Conservation (phyloP, 1,140 invertebrate species). For the Drosophila tani region DNA sequence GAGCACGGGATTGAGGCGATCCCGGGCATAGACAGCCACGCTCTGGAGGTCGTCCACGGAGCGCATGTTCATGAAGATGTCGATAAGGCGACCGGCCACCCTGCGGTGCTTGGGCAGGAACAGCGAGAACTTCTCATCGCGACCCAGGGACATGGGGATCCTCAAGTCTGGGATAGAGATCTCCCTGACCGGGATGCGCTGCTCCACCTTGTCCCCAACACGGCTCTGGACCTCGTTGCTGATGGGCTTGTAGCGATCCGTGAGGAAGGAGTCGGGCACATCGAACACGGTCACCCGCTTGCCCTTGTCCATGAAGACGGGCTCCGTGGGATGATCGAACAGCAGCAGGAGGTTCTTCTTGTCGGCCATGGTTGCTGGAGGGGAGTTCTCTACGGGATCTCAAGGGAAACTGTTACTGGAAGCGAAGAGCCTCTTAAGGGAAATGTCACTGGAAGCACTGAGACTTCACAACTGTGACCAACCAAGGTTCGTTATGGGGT, state of each 20-base stretch:
- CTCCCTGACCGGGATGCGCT: conserved; percentile 87
- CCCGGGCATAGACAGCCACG: conserved; percentile 89
- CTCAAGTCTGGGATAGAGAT: conserved; percentile 90
- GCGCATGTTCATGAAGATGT: conserved; percentile 90
- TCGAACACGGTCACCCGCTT: conserved; percentile 87
- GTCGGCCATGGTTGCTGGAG: conserved; percentile 61
- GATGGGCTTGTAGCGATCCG: conserved; percentile 88
- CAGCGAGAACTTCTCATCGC: conserved; percentile 90
- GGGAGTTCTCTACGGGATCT: too few species aligned
- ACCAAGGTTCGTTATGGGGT: not conserved
- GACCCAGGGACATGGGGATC: conserved; percentile 88
- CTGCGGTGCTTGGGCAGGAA: conserved; percentile 90
- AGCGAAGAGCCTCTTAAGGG: not conserved
- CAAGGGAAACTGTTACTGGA: too few species aligned
- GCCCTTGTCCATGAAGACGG: conserved; percentile 90
- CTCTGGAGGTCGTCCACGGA: conserved; percentile 90
- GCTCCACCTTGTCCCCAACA: conserved; percentile 87
- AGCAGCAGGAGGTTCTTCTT: conserved; percentile 86
- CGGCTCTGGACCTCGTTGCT: conserved; percentile 85
- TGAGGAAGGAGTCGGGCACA: conserved; percentile 87
- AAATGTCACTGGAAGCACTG: conserved; percentile 29
- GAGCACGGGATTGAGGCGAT: conserved; percentile 91
- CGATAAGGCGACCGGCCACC: conserved; percentile 89
- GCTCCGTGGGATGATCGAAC: conserved; percentile 91
- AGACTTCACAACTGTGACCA: conserved; percentile 38